Evolutionary conservation across 2,888 invertebrate genomes (phyloP), one percentile per base, ranked within the genome.

Genomic region (Patella pellucida): DNA sequence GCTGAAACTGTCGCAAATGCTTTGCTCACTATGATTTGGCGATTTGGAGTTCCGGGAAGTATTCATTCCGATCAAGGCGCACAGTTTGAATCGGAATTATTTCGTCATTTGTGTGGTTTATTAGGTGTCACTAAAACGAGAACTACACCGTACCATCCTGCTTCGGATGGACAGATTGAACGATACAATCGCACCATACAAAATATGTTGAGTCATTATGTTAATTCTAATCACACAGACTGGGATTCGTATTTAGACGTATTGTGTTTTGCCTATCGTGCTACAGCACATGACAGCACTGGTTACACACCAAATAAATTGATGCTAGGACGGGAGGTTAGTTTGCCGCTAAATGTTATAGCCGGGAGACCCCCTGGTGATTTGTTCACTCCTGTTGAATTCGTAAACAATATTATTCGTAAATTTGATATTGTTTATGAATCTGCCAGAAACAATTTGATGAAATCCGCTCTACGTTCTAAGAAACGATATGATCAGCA

Each of bases 61-160:
- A 71, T 71, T 52, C 71, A 71, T 52, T 52, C 71, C 11, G 71
- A 71, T 52, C 71, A 71, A 52, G 71, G 71, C 23, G 4, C 56
- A 56, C 56, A 56, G 56, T 56, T 56, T 56, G 56, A 56, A 19
- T 56, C 56, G 16, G 56, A 56, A 15, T 56, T 56, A 56, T 56
- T 56, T 15, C 19, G n/a, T 1, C n/a, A 56, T n/a, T 56, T 56
- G 56, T 56, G 56, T 15, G 19, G 19, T 62, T 62, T 62, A 62
- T 23, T 62, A 7, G 62, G 62, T 19, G 62, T 62, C n/a, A 62
- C 62, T 62, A 62, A 62, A n/a, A 62, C 62, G 7, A 62, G 62
- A 3, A 62, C 62, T 7, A 19, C 56, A n/a, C 56, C 56, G 1
- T 56, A 56, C 56, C 19, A 56, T 14, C 56, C 56, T 15, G 56